Evolutionary conservation across 1,140 invertebrate genomes (phyloP).

Genomic region (Heliconius congener): DNA sequence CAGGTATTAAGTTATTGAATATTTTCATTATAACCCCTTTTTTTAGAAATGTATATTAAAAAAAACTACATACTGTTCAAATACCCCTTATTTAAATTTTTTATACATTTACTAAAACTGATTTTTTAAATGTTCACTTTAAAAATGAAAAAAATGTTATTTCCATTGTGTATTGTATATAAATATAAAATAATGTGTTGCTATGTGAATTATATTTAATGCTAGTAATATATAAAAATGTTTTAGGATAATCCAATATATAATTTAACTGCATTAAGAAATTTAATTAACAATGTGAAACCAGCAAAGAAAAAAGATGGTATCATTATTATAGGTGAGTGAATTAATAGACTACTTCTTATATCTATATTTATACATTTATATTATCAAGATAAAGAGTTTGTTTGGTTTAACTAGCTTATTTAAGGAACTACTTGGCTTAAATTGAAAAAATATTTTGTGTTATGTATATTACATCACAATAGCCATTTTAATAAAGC

Average conservation of each 20-base stretch:
- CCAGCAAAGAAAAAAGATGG: conserved; percentile 91
- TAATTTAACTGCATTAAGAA: conserved; percentile 87
- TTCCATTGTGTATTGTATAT: too few species aligned
- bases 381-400: not conserved
- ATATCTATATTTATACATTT: not conserved
- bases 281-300: conserved; percentile 89
- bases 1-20: conserved; percentile 53
- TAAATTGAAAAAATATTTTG: too few species aligned
- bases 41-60: too few species aligned
- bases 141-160: too few species aligned
- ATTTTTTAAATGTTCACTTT: too few species aligned
- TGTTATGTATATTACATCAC: too few species aligned
- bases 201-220: not conserved
- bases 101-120: too few species aligned
- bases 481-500: too few species aligned
- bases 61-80: too few species aligned
- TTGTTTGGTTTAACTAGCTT: too few species aligned
- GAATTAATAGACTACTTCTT: not conserved
- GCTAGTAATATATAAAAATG: conserved; percentile 7
- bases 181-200: not conserved
- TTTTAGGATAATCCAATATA: conserved; percentile 91
- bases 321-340: conserved; percentile 78
- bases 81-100: too few species aligned
- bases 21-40: not conserved
- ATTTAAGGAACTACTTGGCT: too few species aligned